Base-by-base conservation (phyloP, 2,797 vertebrate species). In the Xiphorhynchus erythropygius region DNA sequence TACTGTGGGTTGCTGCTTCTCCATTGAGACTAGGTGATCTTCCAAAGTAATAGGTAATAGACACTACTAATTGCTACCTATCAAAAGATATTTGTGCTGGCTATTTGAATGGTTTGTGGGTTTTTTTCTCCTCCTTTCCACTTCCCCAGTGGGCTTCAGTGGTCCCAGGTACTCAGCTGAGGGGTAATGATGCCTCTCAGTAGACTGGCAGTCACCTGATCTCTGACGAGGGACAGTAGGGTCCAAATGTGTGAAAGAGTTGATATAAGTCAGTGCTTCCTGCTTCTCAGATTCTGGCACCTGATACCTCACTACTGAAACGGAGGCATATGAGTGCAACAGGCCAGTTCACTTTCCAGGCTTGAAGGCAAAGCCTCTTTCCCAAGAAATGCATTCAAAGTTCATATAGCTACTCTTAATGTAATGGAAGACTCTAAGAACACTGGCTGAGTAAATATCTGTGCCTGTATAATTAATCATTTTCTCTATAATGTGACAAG, bases 401-500 rank as follows among this genome's bases (percentile, higher is more conserved):
- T 78, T 42, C 24, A 13, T 47, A 46, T 4, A 60, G 37, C 49
- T 78, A n/a, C 60, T 81, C 16, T 33, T 90, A 88, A 60, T 87
- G 46, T 55, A 64, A 63, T 16, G 11, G 49, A 84, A 79, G 25
- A 62, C 56, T 65, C 70, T 59, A 44, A 90, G 94, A 90, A 42
- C 41, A 90, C 30, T 49, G 49, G 55, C 35, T 2, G 7, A 67
- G 82, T 82, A 92, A 95, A 90, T 90, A 80, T 70, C 56, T 87
- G 13, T 76, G 49, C 10, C 56, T 77, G 7, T 80, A 65, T 77
- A 90, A 90, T 84, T 90, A 89, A 92, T 92, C 41, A 74, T 70
- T 84, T 92, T 89, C 73, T 87, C 78, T 74, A 18, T 47, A 69
- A 42, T 23, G 23, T 80, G 87, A 87, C 81, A 96, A 90, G 50